Conservation (phyloP, 1,140 invertebrate genomes). For the Mycetomoellerius zeteki region DNA sequence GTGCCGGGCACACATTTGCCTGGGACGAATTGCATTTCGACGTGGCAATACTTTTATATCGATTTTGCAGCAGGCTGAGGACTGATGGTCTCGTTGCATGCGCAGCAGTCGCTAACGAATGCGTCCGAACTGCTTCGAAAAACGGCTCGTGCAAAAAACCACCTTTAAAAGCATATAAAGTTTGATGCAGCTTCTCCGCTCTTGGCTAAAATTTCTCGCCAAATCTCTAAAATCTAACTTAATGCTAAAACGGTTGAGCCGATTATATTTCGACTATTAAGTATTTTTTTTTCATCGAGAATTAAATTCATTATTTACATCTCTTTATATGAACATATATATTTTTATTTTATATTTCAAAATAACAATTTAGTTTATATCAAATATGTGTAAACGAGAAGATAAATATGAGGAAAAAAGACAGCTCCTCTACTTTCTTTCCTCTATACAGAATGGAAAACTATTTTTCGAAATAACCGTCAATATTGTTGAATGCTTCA, state of each 20-base stretch:
- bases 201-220: not conserved
- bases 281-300: not conserved
- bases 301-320: slow-evolving; percentile 22
- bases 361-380: slow-evolving; percentile 13
- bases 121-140: slow-evolving; percentile 28
- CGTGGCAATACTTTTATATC: slow-evolving; percentile 78
- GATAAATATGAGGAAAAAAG: not conserved
- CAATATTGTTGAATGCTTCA: not conserved
- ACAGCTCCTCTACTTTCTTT: not conserved
- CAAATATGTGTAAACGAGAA: not conserved
- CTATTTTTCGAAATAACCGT: slow-evolving; percentile 26
- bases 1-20: slow-evolving; percentile 78
- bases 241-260: not conserved
- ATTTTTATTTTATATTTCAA: not conserved
- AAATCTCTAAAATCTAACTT: slow-evolving; percentile 4
- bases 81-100: slow-evolving; percentile 60
- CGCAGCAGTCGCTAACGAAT: slow-evolving; percentile 52
- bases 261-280: not conserved
- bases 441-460: not conserved
- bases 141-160: slow-evolving; percentile 38
- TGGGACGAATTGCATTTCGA: slow-evolving; percentile 79
- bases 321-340: not conserved
- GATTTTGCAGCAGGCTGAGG: slow-evolving; percentile 65
- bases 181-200: not conserved
- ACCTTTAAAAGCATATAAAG: slow-evolving; percentile 44